phyloP scores from a whole-genome alignment of 2,888 invertebrate genomes.

The Volucella inflata region DNA sequence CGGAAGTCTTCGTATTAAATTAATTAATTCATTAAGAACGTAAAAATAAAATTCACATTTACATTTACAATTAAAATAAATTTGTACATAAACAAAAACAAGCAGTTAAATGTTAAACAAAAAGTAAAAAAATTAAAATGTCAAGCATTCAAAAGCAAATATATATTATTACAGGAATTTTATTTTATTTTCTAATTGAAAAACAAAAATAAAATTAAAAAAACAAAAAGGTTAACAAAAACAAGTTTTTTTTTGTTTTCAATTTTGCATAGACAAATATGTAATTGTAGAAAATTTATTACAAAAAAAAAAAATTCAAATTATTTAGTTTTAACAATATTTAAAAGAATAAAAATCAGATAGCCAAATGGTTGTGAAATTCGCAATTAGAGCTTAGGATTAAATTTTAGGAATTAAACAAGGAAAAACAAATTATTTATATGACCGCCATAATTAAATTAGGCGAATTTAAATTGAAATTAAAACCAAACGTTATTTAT shows the following conservation, averaged over 20 bases:
- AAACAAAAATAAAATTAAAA: slow-evolving; percentile 8
- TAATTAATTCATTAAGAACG: slow-evolving; percentile 2
- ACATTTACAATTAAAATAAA: slow-evolving; percentile 51
- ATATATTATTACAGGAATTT: slow-evolving; percentile 69
- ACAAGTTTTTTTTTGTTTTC: slow-evolving; percentile 13
- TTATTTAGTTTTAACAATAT: slow-evolving; percentile 39
- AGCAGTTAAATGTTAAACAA: slow-evolving; percentile 48
- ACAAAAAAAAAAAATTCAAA: not conserved
- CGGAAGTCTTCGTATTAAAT: slow-evolving; percentile 62
- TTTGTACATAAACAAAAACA: slow-evolving; percentile 39
- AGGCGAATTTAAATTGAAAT: slow-evolving; percentile 31
- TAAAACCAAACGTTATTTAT: slow-evolving; percentile 20
- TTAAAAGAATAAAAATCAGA: slow-evolving; percentile 52
- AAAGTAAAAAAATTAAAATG: slow-evolving; percentile 51
- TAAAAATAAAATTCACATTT: slow-evolving; percentile 15
- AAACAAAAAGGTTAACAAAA: no score
- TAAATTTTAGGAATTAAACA: slow-evolving; percentile 55
- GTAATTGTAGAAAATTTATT: slow-evolving; percentile 20
- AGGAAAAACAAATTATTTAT: slow-evolving; percentile 22
- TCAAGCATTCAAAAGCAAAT: slow-evolving; percentile 35
- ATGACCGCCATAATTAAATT: slow-evolving; percentile 53
- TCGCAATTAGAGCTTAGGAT: slow-evolving; percentile 80
- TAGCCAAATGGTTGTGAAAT: slow-evolving; percentile 80
- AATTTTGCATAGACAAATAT: slow-evolving; percentile 20
- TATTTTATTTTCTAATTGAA: slow-evolving; percentile 40